A percentile compares a stretch with the other conserved stretches of the same genome.
Evolutionary conservation across 2,113 vertebrate genomes (phyloP).

Genomic region (Gambusia affinis): DNA sequence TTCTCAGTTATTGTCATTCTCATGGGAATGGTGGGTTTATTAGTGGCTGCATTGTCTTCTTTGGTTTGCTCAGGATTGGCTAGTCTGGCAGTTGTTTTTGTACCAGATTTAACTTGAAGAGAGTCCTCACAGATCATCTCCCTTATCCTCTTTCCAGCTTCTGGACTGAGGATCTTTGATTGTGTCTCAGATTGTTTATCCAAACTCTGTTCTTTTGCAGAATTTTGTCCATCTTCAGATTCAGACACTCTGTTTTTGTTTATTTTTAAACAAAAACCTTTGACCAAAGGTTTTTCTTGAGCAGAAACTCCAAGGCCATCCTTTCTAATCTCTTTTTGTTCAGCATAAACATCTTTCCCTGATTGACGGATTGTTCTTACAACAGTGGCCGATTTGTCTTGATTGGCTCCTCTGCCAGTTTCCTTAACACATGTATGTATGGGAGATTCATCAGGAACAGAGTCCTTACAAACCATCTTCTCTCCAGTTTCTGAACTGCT

Average conservation of each 20-base stretch:
- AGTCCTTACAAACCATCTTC: slow-evolving; percentile 25
- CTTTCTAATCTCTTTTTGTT: too few species aligned
- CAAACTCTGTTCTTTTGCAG: slow-evolving; percentile 15
- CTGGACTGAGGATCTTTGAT: neutral
- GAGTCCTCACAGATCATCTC: slow-evolving; percentile 38
- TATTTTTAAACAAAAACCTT: too few species aligned
- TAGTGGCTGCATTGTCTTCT: neutral
- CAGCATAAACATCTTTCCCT: neutral
- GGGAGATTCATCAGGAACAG: slow-evolving; percentile 23
- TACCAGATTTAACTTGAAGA: slow-evolving; percentile 13
- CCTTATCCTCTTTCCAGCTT: neutral
- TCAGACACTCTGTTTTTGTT: neutral
- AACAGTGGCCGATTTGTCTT: neutral
- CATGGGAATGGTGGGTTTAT: neutral
- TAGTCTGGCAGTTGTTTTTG: slow-evolving; percentile 23
- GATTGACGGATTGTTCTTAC: neutral
- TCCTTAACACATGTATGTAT: slow-evolving; percentile 16
- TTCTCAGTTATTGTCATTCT: slow-evolving; percentile 14
- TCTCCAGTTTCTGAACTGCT: neutral
- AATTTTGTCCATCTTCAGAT: slow-evolving; percentile 27
- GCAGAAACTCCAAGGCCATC: neutral
- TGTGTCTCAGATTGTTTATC: neutral
- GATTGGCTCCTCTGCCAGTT: slow-evolving; percentile 38
- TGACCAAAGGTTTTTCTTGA: neutral
- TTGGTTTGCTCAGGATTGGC: slow-evolving; percentile 29